Evolutionary conservation across 2,888 invertebrate species (phyloP), one percentile per base, ranked within the genome.

Genomic region (Drosophila ustulata): DNA sequence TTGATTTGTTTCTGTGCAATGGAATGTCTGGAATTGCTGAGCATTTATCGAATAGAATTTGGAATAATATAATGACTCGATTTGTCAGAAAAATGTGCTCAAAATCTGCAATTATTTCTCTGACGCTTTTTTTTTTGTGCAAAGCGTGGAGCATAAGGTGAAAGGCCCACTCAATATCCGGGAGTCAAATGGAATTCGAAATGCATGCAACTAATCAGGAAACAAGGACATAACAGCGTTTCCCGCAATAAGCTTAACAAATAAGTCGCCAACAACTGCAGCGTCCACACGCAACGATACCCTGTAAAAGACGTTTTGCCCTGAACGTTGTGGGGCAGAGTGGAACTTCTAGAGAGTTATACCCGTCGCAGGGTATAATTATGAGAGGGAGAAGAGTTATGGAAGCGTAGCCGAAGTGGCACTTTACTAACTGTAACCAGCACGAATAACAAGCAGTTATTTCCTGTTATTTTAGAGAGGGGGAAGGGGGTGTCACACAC

Each of bases 131-230:
- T 18, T 18, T 18, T 18, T 18, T 18, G 18, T 52, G 8, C 39
- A 28, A 41, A 34, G 9, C 3, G 26, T 26, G 28, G 52, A 32
- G 11, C 26, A 18, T 18, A 41, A 43, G 50, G 30, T 4, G 37
- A 64, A 47, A 51, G 34, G 32, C 28, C 11, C 43, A 37, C 4
- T 49, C 58, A 71, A 76, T 66, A 71, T 76, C 75, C 72, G 63
- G 13, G 6, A 56, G 45, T 56, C 43, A 50, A 65, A 74, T 70
- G 49, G 49, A 61, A 65, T 65, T 72, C 37, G 28, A 39, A 57
- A 50, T 65, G 50, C 13, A 58, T 55, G 34, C 52, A 39, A 39
- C 61, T 49, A 34, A 62, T 53, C 34, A 59, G 41, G 11, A 57
- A 57, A 57, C 57, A 47, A 13, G 57, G 34, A 47, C 57, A 57